A percentile compares a stretch with the other conserved stretches of the same genome.
Conservation (phyloP, 2,113 vertebrate genomes). For the Ellobius talpinus region DNA sequence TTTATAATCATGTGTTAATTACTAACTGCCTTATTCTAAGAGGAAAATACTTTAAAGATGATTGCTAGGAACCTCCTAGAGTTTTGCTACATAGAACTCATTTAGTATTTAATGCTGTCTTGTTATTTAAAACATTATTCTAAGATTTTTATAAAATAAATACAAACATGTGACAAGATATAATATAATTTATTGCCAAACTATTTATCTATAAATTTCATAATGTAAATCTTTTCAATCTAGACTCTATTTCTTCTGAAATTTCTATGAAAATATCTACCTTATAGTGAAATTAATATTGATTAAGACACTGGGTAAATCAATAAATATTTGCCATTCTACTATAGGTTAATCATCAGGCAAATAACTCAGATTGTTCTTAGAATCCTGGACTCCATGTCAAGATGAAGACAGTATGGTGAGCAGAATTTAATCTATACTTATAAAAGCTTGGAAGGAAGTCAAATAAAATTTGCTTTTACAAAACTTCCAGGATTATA, state of each 20-base stretch:
- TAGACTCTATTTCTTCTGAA: constrained; percentile 19
- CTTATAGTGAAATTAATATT: not conserved
- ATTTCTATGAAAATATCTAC: not conserved
- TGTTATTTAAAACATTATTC: constrained; percentile 6
- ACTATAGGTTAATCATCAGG: not conserved
- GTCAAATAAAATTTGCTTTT: not conserved
- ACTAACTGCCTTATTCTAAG: constrained; percentile 31
- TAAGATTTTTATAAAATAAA: not conserved
- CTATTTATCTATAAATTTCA: not conserved
- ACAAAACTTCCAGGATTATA: not conserved
- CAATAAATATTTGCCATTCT: constrained; percentile 1
- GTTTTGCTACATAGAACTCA: not conserved
- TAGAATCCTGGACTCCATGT: not conserved
- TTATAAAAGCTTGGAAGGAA: not conserved
- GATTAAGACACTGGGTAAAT: not conserved
- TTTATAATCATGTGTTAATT: constrained; percentile 64
- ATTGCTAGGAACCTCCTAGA: not conserved
- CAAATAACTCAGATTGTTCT: constrained; percentile 2
- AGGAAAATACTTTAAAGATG: constrained; percentile 24
- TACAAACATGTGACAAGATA: not conserved
- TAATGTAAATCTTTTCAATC: constrained; percentile 10
- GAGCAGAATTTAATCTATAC: not conserved
- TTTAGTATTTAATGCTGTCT: not conserved
- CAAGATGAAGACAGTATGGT: not conserved
- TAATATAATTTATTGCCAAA: not conserved